phyloP scores from a whole-genome alignment of 2,797 vertebrate genomes.

The Capromys pilorides region DNA sequence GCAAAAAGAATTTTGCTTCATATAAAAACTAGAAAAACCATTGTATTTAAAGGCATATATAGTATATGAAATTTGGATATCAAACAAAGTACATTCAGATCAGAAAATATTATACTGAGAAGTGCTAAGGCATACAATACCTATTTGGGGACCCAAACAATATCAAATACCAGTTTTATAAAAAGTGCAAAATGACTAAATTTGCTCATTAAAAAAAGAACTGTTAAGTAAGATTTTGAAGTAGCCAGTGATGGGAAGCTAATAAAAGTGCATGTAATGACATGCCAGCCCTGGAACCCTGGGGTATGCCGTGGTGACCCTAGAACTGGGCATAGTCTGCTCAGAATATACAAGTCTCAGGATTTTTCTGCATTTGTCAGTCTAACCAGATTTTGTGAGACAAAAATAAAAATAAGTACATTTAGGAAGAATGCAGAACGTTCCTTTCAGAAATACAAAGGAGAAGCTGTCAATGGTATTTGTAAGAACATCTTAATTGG shows the following conservation, averaged over 20 bases:
- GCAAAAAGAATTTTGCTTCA: background rate
- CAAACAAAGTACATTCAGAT: background rate
- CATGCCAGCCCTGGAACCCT: too few relatives aligned
- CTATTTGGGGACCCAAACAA: background rate
- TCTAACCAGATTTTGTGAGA: background rate
- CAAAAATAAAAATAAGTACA: slow-evolving; percentile 46
- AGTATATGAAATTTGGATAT: background rate
- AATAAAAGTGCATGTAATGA: background rate
- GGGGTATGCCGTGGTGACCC: too few relatives aligned
- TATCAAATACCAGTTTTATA: background rate
- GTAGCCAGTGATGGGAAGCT: background rate
- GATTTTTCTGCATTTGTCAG: slow-evolving; percentile 1
- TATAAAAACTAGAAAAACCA: background rate
- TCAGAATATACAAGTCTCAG: background rate
- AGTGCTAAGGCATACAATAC: background rate
- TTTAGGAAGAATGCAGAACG: background rate
- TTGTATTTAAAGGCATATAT: background rate
- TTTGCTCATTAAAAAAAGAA: background rate
- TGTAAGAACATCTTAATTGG: background rate
- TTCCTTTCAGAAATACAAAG: background rate
- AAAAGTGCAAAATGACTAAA: background rate
- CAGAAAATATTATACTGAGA: background rate
- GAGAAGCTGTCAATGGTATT: background rate
- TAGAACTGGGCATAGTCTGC: background rate
- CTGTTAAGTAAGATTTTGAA: background rate